phyloP scores from a whole-genome alignment of 2,797 vertebrate species.

The Chrosomus eos region DNA sequence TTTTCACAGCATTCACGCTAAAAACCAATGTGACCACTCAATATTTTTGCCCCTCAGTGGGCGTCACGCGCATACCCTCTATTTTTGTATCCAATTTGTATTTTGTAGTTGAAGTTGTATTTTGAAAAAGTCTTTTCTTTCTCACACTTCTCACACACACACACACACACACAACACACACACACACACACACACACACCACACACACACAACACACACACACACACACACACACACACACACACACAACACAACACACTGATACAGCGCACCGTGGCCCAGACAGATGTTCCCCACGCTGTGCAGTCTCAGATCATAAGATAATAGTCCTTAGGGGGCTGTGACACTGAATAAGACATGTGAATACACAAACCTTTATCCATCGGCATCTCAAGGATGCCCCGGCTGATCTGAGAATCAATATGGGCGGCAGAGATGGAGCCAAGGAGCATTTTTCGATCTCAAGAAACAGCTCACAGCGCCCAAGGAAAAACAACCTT shows the following conservation, averaged over 20 bases:
- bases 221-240: not conserved
- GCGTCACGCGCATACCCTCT: no score
- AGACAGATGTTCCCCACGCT: slow-evolving; percentile 18
- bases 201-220: not conserved
- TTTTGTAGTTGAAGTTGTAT: not conserved
- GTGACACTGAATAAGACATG: slow-evolving; percentile 41
- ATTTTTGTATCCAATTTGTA: no score
- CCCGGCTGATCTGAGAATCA: slow-evolving; percentile 37
- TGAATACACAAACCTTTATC: slow-evolving; percentile 43
- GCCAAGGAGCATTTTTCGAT: slow-evolving; percentile 41
- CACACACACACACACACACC: not conserved
- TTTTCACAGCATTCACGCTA: no score
- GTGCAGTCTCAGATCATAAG: slow-evolving; percentile 19
- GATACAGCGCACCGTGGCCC: not conserved
- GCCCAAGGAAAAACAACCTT: slow-evolving; percentile 34
- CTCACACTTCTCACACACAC: no score
- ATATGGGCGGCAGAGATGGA: slow-evolving; percentile 20
- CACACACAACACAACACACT: no score
- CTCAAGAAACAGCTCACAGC: slow-evolving; percentile 32
- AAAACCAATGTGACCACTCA: no score
- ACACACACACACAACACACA: not conserved
- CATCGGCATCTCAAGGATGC: slow-evolving; percentile 42
- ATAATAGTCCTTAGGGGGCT: slow-evolving; percentile 17
- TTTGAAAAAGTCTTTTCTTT: not conserved
- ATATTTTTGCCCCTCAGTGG: no score